Evolutionary conservation across 2,888 invertebrate genomes (phyloP), one percentile per base, ranked within the genome.

Genomic region (Megalurothrips usitatus): DNA sequence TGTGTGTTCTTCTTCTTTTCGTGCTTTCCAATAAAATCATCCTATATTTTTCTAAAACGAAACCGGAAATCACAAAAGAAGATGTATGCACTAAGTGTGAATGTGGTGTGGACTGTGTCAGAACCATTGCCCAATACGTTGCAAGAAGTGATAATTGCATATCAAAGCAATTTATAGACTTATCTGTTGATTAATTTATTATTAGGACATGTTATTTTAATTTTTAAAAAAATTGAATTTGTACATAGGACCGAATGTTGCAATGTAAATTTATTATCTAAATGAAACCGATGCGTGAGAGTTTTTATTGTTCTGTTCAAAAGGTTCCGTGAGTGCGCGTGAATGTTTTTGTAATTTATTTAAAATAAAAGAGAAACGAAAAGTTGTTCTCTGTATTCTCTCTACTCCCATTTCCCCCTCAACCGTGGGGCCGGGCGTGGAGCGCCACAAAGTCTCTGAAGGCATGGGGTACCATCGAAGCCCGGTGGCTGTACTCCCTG

Each of bases 101-200:
- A 9, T 0, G 26, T 26, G 68, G 68, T 75, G 26, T 75, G 26
- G 68, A 26, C 12, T 75, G 23, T 6, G 26, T 26, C 26, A 75
- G 26, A 26, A 3, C 23, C 23, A 75, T 19, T 58, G 14, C n/a
- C 58, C 58, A 12, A 26, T 26, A 1, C 26, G 26, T 26, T 26
- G 68, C 68, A 26, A 75, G 26, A 75, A 75, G 68, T 75, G 68
- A 75, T 75, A 75, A 26, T 75, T 75, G 68, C 68, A 75, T 75
- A 75, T 75, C 68, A 75, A 75, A 75, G 68, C 68, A 75, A 43
- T 75, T 75, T 75, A 75, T 23, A 75, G 68, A 75, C 68, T 75
- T 75, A 75, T 75, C 68, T 75, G 68, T 75, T 75, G 26, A 75
- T 26, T 75, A 75, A 75, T 75, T 75, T 75, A 75, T 75, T 75